Conservation (phyloP, 92 coral and sea anemone species). For the Zoanthus sociatus region DNA sequence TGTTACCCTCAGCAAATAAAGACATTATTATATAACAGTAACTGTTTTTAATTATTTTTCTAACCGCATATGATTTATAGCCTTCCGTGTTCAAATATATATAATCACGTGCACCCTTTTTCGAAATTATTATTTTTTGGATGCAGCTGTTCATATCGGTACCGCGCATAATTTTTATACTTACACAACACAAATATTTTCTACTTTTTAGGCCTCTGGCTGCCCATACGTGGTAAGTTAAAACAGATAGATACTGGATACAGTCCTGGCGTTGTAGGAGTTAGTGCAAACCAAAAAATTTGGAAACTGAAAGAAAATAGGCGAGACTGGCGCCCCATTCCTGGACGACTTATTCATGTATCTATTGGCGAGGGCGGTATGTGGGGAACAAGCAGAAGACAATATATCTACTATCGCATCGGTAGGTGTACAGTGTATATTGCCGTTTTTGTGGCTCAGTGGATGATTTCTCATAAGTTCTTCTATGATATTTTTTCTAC, state of each 20-base stretch:
- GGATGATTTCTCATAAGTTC: not conserved
- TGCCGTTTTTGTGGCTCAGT: not conserved
- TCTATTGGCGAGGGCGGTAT: slow-evolving; percentile 34
- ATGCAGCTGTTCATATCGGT: too few relatives aligned
- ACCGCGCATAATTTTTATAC: too few relatives aligned
- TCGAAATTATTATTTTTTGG: too few relatives aligned
- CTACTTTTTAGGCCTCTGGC: slow-evolving; percentile 17
- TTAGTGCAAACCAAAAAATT: slow-evolving; percentile 4
- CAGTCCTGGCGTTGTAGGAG: slow-evolving; percentile 21
- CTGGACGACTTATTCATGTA: slow-evolving; percentile 30
- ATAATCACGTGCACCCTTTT: too few relatives aligned
- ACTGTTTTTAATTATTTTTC: too few relatives aligned
- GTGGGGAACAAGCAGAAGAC: slow-evolving; percentile 29
- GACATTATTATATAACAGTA: too few relatives aligned
- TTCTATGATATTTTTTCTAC: not conserved
- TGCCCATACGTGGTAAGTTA: slow-evolving; percentile 1
- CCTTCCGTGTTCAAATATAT: too few relatives aligned
- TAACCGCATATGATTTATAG: too few relatives aligned
- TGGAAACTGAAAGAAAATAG: slow-evolving; percentile 37
- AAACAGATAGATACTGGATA: slow-evolving; percentile 42
- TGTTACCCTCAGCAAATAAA: too few relatives aligned
- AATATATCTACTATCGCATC: slow-evolving; percentile 30
- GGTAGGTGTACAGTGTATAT: slow-evolving; percentile 2
- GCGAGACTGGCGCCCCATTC: slow-evolving; percentile 25
- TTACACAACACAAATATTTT: not conserved